Base-by-base conservation (phyloP, 1,140 invertebrate species). In the Achatina immaculata region DNA sequence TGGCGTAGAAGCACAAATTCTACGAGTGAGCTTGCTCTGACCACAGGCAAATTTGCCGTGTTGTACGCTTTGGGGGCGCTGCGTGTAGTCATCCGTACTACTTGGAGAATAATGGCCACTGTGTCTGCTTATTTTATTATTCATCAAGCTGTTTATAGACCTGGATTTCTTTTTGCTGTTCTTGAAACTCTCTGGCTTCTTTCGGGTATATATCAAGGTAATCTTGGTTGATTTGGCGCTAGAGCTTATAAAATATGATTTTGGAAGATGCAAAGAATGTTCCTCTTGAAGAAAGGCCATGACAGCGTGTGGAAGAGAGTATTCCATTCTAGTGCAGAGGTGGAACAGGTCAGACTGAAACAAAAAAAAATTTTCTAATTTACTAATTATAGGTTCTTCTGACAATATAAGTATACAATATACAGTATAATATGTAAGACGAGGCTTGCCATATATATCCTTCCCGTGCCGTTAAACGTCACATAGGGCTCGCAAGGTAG, bases 191-290 rank as follows among this genome's bases (percentile, higher is more conserved):
- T 66, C 51, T 2, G 42, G 9, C 21, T 72, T 80, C 24, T 68
- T 24, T 51, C 68, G 40, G 1, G 66, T 55, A 43, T 80, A 80
- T n/a, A 80, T 72, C 9, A 80, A 68, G 1, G 78, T 80, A 43
- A 80, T 80, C 36, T 80, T 80, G 34, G 78, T 80, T 9, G 65
- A 55, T 28, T 28, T 31, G 0, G 78, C 72, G 16, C 78, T 58
- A 21, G 78, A 80, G 66, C 78, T 48, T 9, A 80, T 72, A 34
- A 71, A 80, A 38, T 80, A 80, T 16, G 78, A 80, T 72, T 72
- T 80, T 0, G 78, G 78, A 1, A 48, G 0, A n/a, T 71, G 34
- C 31, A 68, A 19, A 51, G 78, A 80, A 28, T 48, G 19, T 40
- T 80, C 78, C 55, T 80, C 78, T 34, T 72, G 78, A 2, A 80